Conservation (phyloP, 2,113 vertebrate genomes). For the Papio anubis region DNA sequence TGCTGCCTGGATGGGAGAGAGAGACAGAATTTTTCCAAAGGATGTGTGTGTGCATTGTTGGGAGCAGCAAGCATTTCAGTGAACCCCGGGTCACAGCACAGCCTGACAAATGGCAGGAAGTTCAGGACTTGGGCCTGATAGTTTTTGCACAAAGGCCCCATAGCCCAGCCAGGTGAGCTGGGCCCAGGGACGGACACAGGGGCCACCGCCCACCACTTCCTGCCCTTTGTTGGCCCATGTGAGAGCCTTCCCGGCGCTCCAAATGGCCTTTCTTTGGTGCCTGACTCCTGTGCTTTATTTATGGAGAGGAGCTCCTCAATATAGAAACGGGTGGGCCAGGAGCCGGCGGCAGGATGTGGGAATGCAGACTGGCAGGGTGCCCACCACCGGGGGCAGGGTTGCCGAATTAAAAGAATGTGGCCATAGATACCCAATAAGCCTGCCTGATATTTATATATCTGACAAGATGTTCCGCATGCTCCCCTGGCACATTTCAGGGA, state of each 20-base stretch:
- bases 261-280: constrained; percentile 63
- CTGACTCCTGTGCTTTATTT: constrained; percentile 73
- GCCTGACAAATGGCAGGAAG: constrained; percentile 81
- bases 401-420: neutral
- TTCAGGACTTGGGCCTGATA: constrained; percentile 65
- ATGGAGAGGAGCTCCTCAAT: constrained; percentile 72
- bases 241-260: constrained; percentile 38
- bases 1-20: neutral
- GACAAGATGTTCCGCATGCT: neutral
- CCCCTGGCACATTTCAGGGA: neutral
- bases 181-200: constrained; percentile 40
- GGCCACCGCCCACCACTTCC: constrained; percentile 73
- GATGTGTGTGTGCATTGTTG: constrained; percentile 77
- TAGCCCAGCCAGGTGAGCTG: constrained; percentile 72
- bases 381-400: neutral
- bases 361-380: constrained; percentile 66
- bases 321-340: constrained; percentile 76
- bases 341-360: constrained; percentile 66
- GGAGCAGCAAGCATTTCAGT: constrained; percentile 38
- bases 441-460: neutral
- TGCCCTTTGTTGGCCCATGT: constrained; percentile 71
- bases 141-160: constrained; percentile 73
- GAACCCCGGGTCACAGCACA: constrained; percentile 71
- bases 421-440: neutral
- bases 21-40: constrained; percentile 77